Base-by-base conservation (phyloP, 2,888 invertebrate species). In the Pseudolycoriella hygida region DNA sequence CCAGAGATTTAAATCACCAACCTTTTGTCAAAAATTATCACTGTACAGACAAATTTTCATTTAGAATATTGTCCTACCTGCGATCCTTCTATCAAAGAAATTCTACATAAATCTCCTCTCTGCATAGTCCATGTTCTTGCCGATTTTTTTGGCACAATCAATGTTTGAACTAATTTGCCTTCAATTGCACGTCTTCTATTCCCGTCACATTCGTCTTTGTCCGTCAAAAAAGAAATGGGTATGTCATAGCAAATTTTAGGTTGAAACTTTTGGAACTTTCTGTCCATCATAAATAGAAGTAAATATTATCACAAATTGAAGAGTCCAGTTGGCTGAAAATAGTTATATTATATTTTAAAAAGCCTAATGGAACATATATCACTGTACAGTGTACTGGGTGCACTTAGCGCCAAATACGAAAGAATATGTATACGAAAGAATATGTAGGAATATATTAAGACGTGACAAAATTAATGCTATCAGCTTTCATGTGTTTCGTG, bases 1-100 rank as follows among this genome's bases (percentile, higher is more conserved):
- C 68, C 69, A 68, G 34, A 68, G 59, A 53, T 69, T 68, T 40
- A 68, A 3, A 53, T 69, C 68, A 14, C 67, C 68, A 34, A 69
- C 58, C 53, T 53, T 38, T 14, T 18, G 14, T 47, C 17, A 45
- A 20, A 11, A 17, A 38, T 12, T 1, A 34, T 17, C 17, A 15
- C 25, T 8, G 25, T 25, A 18, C 15, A 40, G 11, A 40, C 15
- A 18, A n/a, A 43, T 11, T 12, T 32, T 42, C 5, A 8, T 38
- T 10, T 15, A 17, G 17, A n/a, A 5, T 39, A 3, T 6, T 39
- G 11, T 38, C 41, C 37, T 44, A 52, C 67, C 52, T 68, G 68
- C 0, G 68, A 57, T 4, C 67, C 68, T 47, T 65, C 62, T n/a
- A 57, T 51, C 1, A 68, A 55, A 0, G 62, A 60, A 3, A 69